Base-by-base conservation (phyloP, 2,113 vertebrate genomes). In the Garra rufa region DNA sequence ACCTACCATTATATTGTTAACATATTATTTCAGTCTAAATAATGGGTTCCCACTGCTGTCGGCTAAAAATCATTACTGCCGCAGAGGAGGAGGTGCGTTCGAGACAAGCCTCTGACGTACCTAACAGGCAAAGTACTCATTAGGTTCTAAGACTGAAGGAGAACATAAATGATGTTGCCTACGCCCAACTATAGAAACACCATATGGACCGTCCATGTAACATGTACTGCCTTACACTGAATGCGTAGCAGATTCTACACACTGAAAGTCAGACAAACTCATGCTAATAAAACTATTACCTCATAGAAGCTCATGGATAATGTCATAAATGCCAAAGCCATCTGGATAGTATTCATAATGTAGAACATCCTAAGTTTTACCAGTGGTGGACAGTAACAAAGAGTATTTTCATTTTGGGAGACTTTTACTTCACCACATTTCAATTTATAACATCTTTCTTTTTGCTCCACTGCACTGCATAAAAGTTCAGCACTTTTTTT, bases 1-100 rank as follows among this genome's bases (percentile, higher is more conserved):
- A 81, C 70, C 81, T 69, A 80, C 67, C 76, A 85, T 88, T 85
- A 84, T 88, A 87, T 87, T 71, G 85, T 88, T 90, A 87, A 88
- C 86, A 63, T 87, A 85, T 83, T 90, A 88, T 88, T 90, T 83
- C 78, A 83, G 69, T 55, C 34, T 76, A 81, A 85, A 83, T 82
- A 86, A 88, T 81, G 63, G 76, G 87, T 73, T 79, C 43, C 85
- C 74, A 74, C 73, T 81, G 61, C 70, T 88, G 79, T 76, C 63
- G 44, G 70, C 74, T 59, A 82, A 88, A 88, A 89, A 83, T 61
- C 76, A 83, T 87, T 85, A 87, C 34, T 69, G 71, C 77, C 34
- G 61, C 30, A 6, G 63, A 76, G 50, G 65, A 83, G 71, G 73
- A 83, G 71, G 59, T 61, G 73, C 74, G 19, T 79, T 78, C 38